These are phyloP conservation scores for Astatoreochromis straeleni DNA, from an alignment of 2,113 vertebrate genomes.

Conservation along the genomic window DNA sequence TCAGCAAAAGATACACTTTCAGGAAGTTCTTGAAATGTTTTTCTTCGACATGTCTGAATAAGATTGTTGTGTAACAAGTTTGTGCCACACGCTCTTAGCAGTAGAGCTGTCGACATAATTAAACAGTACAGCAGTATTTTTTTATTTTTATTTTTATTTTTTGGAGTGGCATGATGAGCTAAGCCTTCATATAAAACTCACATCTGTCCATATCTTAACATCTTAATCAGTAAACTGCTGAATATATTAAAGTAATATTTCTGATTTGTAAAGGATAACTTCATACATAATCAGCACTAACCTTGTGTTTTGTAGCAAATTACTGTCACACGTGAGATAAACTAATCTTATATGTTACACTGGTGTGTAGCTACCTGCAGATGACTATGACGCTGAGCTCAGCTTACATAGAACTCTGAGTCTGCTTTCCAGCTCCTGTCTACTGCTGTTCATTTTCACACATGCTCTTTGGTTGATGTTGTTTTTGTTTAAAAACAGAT, in stretches of 20 bases:
- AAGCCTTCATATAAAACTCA: neutral
- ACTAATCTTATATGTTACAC: neutral
- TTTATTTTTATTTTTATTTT: neutral
- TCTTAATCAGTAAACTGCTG: neutral
- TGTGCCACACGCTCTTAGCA: neutral
- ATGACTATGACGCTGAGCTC: neutral
- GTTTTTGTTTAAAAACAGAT: neutral
- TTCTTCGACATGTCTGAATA: neutral
- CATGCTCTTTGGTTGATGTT: neutral
- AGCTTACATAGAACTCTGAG: neutral
- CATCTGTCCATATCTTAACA: neutral
- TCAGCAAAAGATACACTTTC: neutral
- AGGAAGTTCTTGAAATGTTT: neutral
- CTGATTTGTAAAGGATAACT: neutral
- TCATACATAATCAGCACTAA: neutral
- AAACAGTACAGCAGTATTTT: neutral
- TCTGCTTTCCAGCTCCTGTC: neutral
- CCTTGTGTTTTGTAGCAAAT: neutral
- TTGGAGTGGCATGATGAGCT: neutral
- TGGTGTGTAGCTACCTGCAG: neutral
- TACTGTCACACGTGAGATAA: neutral
- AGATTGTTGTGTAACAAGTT: neutral
- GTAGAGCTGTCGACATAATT: neutral
- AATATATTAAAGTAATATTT: neutral
- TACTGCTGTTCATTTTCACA: neutral